Evolutionary conservation across 2,888 invertebrate species (phyloP).

Genomic region (Hypolimnas misippus): DNA sequence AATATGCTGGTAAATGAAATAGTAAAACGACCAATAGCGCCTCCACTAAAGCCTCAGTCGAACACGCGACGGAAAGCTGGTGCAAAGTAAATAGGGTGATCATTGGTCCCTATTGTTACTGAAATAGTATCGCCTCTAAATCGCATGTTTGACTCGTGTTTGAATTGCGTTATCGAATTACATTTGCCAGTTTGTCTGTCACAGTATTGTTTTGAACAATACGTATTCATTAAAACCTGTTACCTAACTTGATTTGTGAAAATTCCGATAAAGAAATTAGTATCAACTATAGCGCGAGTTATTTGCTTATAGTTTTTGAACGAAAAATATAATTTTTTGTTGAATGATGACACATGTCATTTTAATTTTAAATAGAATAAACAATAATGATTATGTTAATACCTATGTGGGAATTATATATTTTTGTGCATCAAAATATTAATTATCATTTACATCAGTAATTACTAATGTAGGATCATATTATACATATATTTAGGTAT

Average conservation of each 20-base stretch:
- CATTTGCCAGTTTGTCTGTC: conserved; percentile 41
- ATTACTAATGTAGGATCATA: too few species aligned
- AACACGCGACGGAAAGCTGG: conserved; percentile 12
- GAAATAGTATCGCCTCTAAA: conserved; percentile 40
- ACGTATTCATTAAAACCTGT: conserved; percentile 40
- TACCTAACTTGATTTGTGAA: conserved; percentile 35
- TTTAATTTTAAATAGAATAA: neutral
- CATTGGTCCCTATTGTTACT: conserved; percentile 41
- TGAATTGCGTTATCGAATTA: conserved; percentile 41
- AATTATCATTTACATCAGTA: too few species aligned
- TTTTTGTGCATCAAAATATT: too few species aligned
- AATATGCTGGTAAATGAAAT: too few species aligned
- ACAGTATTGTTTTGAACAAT: conserved; percentile 40
- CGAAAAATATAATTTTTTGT: neutral
- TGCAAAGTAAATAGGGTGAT: conserved; percentile 38
- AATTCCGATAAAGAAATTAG: conserved; percentile 34
- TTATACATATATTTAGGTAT: too few species aligned
- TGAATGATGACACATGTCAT: neutral
- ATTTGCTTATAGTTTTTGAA: neutral
- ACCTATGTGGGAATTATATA: too few species aligned
- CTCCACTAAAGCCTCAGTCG: neutral
- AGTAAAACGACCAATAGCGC: neutral
- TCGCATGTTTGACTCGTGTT: conserved; percentile 39
- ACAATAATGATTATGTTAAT: too few species aligned
- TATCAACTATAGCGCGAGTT: conserved; percentile 9